A percentile compares a stretch with the other conserved stretches of the same genome.
phyloP scores from a whole-genome alignment of 1,140 invertebrate species.

The Brachionus rotundiformis region DNA sequence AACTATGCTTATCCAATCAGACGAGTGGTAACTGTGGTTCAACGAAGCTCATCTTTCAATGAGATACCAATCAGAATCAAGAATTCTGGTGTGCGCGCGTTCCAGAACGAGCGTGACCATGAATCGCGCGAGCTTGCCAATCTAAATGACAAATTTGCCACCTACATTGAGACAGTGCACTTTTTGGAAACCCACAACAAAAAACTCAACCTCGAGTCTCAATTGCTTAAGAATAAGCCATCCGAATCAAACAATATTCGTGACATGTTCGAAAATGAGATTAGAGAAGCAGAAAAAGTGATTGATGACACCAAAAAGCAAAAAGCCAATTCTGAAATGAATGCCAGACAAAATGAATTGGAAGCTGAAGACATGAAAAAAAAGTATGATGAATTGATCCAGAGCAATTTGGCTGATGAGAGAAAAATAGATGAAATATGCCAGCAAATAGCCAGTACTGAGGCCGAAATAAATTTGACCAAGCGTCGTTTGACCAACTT shows the following conservation, averaged over 20 bases:
- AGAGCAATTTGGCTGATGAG: conserved; percentile 60
- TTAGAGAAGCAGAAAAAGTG: conserved; percentile 53
- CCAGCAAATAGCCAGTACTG: conserved; percentile 65
- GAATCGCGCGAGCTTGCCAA: conserved; percentile 67
- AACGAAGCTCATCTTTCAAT: not conserved
- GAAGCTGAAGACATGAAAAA: not conserved
- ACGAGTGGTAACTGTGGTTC: not conserved
- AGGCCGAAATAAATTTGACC: conserved; percentile 66
- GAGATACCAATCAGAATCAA: not conserved
- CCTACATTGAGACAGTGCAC: conserved; percentile 66
- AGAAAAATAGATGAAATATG: conserved; percentile 63
- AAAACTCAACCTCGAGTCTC: conserved; percentile 64
- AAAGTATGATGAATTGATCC: conserved; percentile 62
- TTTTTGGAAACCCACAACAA: conserved; percentile 67
- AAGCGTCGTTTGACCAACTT: conserved; percentile 63
- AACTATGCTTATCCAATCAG: not conserved
- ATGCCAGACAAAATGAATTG: not conserved
- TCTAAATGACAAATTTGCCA: conserved; percentile 66
- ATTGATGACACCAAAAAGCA: conserved; percentile 54
- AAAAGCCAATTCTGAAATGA: conserved; percentile 48
- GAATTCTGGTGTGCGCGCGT: not conserved
- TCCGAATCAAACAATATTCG: conserved; percentile 62
- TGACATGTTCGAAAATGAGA: conserved; percentile 60
- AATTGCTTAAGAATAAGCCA: conserved; percentile 57
- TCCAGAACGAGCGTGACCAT: not conserved